phyloP scores from a whole-genome alignment of 2,888 invertebrate genomes.

The Lobophora halterata region DNA sequence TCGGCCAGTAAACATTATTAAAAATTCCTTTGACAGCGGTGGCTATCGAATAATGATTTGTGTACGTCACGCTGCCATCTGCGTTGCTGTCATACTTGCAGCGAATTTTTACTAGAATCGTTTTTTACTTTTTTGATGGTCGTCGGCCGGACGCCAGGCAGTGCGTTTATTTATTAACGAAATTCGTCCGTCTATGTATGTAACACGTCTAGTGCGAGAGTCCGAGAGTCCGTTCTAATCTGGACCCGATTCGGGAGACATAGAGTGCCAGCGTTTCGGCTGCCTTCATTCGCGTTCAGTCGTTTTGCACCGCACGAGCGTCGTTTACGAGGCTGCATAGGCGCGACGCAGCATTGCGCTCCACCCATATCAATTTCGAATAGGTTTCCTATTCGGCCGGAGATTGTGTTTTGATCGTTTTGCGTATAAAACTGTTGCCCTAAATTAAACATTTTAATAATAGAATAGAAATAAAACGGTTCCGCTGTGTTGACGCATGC shows the following conservation, averaged over 20 bases:
- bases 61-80: slow-evolving; percentile 52
- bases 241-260: slow-evolving; percentile 38
- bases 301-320: slow-evolving; percentile 46
- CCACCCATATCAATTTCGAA: slow-evolving; percentile 80
- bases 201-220: slow-evolving; percentile 50
- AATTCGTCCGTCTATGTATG: slow-evolving; percentile 73
- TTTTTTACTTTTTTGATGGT: slow-evolving; percentile 68
- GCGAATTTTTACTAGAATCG: slow-evolving; percentile 64
- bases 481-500: slow-evolving; percentile 57
- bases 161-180: slow-evolving; percentile 80
- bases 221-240: slow-evolving; percentile 29
- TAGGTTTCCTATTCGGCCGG: slow-evolving; percentile 76
- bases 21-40: slow-evolving; percentile 74
- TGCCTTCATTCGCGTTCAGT: slow-evolving; percentile 34
- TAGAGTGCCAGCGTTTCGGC: slow-evolving; percentile 44
- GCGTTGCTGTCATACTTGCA: slow-evolving; percentile 71
- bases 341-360: slow-evolving; percentile 70
- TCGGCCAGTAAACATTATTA: slow-evolving; percentile 67
- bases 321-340: slow-evolving; percentile 76
- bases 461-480: slow-evolving; percentile 73
- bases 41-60: slow-evolving; percentile 73
- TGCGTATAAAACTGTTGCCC: slow-evolving; percentile 76
- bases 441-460: slow-evolving; percentile 79
- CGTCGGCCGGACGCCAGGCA: slow-evolving; percentile 62
- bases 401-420: slow-evolving; percentile 78